Conservation (phyloP, 2,797 vertebrate genomes). For the Iguana delicatissima region DNA sequence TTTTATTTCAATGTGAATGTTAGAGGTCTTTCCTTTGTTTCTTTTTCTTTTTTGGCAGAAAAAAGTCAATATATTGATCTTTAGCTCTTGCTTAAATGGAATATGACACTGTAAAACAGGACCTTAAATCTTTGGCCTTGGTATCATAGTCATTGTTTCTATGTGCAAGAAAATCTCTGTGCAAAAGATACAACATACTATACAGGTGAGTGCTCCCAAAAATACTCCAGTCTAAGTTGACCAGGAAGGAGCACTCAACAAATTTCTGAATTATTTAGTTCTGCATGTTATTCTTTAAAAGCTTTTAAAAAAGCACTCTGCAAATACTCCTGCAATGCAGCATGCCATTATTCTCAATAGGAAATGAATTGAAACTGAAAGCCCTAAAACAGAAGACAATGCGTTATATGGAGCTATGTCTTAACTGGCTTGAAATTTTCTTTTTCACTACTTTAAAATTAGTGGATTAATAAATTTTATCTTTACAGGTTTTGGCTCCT, state of each 20-base stretch:
- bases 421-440: constrained; percentile 8
- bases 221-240: constrained; percentile 52
- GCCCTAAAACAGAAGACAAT: constrained; percentile 29
- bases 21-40: not conserved
- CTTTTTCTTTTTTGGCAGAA: constrained; percentile 16
- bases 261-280: constrained; percentile 75
- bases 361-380: constrained; percentile 57
- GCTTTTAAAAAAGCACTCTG: constrained; percentile 59
- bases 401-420: constrained; percentile 8
- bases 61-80: constrained; percentile 11
- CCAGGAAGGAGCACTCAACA: constrained; percentile 60
- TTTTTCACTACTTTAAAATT: constrained; percentile 31
- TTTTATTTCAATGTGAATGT: not conserved
- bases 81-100: constrained; percentile 24
- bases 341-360: constrained; percentile 49
- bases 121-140: constrained; percentile 45
- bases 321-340: constrained; percentile 53
- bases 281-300: constrained; percentile 67
- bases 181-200: constrained; percentile 41
- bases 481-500: not conserved
- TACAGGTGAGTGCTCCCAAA: constrained; percentile 63
- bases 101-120: constrained; percentile 9
- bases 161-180: constrained; percentile 34
- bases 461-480: not conserved
- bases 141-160: constrained; percentile 35